Evolutionary conservation across 2,113 vertebrate genomes (phyloP).

Genomic region (Mystacornis crossleyi): DNA sequence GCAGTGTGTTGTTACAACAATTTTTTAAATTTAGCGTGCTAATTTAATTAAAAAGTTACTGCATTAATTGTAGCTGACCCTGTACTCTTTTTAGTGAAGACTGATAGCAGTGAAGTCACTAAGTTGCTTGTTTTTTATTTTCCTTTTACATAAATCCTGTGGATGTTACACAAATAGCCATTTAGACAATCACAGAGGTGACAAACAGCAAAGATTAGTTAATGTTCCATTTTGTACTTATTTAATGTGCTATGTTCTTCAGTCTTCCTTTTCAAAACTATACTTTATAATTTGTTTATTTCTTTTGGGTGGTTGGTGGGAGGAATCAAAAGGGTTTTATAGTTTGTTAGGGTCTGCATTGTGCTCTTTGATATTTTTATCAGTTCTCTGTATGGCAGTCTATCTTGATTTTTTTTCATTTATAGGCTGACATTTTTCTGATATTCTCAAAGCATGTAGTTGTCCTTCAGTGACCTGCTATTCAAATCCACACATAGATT

Average conservation of each 20-base stretch:
- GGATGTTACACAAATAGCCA: background rate
- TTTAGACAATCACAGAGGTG: background rate
- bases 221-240: background rate
- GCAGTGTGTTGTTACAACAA: background rate
- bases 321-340: background rate
- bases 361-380: background rate
- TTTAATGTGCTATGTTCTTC: background rate
- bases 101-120: background rate
- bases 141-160: background rate
- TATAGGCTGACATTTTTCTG: background rate
- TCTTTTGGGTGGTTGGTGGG: background rate
- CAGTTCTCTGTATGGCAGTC: background rate
- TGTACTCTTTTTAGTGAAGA: background rate
- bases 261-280: background rate
- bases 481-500: background rate
- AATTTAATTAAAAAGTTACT: background rate
- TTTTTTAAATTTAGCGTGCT: background rate
- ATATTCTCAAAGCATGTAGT: background rate
- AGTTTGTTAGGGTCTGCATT: background rate
- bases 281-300: background rate
- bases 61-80: background rate
- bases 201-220: background rate
- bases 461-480: background rate
- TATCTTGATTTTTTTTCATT: background rate
- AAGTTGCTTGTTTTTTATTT: background rate